phyloP scores from a whole-genome alignment of 2,113 vertebrate genomes.

The Pterocles gutturalis region DNA sequence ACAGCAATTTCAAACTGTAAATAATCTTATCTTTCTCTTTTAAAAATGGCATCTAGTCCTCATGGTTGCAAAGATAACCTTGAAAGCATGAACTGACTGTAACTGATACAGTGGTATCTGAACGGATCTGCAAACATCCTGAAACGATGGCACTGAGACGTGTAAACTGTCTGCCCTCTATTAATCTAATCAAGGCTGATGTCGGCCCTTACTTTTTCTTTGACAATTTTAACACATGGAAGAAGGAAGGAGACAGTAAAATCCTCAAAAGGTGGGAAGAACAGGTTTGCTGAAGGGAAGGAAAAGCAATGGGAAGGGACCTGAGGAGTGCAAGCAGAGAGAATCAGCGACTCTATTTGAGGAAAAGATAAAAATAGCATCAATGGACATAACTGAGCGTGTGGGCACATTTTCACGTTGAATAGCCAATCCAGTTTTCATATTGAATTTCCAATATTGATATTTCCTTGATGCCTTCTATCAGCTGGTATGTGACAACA shows the following conservation, averaged over 20 bases:
- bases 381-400: background rate
- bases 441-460: background rate
- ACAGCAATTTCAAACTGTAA: background rate
- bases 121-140: background rate
- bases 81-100: background rate
- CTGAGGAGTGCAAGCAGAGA: background rate
- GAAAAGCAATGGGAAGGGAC: background rate
- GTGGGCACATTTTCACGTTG: background rate
- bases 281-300: background rate
- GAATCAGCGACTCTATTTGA: background rate
- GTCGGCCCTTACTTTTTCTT: background rate
- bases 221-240: background rate
- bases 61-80: background rate
- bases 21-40: background rate
- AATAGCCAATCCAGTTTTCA: background rate
- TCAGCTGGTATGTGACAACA: background rate
- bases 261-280: background rate
- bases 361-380: background rate
- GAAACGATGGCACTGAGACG: background rate
- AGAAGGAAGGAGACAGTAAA: background rate
- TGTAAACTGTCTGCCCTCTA: background rate
- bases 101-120: background rate
- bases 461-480: background rate
- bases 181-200: background rate
- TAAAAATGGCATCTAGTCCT: background rate